Base-by-base conservation (phyloP, 2,113 vertebrate genomes). In the Mesocricetus auratus region DNA sequence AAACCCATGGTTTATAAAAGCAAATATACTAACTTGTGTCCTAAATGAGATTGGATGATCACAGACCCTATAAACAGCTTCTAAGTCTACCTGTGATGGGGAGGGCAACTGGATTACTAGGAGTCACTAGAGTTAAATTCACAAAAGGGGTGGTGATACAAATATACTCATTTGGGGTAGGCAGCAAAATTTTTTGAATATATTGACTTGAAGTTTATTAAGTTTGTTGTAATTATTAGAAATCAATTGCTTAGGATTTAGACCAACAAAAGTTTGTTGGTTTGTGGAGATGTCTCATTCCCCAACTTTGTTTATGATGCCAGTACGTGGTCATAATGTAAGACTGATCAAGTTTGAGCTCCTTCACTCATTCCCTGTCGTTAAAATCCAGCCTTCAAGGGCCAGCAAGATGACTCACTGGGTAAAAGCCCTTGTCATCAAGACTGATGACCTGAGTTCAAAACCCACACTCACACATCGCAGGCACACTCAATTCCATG, bases 161-260 rank as follows among this genome's bases (percentile, higher is more conserved):
- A 69, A 64, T 62, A 36, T 58, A 39, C 8, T 66, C 10, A 39
- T 36, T 83, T 83, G 22, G 56, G 79, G n/a, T 16, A 60, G 12
- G 26, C 6, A 13, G 1, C 79, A 83, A 83, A 50, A 5, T 24
- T 17, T 62, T 62, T 42, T n/a, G 15, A 42, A 39, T 42, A 17
- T 4, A 26, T 29, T 42, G 81, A 3, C n/a, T 91, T 86, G 56
- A 86, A 39, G 42, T 21, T 66, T 66, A 36, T 17, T 66, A 86
- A 83, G 62, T 10, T 36, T 69, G 58, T 33, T 45, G 7, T 45
- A 77, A 64, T 60, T 88, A 90, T 45, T 77, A 78, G 93, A 89
- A 90, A 78, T 79, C 42, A 78, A 4, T 73, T 86, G n/a, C 71
- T 96, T 62, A 88, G 53, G 93, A 81, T 39, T 93, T 64, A 62